Conservation (phyloP, 2,888 invertebrate species). For the Noctuana brunneofusca region DNA sequence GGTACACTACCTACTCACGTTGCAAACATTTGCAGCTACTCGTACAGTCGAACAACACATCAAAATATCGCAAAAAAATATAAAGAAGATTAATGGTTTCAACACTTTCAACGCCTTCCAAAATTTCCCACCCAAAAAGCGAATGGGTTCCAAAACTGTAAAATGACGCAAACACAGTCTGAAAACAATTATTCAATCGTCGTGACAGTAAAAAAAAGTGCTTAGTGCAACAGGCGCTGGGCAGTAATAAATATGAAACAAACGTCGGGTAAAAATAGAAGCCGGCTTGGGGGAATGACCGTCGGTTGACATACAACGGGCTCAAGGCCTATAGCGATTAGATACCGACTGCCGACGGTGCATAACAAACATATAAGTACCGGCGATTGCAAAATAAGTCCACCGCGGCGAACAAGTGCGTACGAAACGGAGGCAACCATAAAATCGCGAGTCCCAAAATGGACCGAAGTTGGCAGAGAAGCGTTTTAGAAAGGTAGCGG, state of each 20-base stretch:
- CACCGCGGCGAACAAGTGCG: constrained; percentile 34
- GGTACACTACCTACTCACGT: background rate
- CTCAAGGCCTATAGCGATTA: constrained; percentile 80
- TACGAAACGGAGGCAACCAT: constrained; percentile 39
- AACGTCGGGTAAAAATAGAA: constrained; percentile 74
- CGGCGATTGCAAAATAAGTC: constrained; percentile 67
- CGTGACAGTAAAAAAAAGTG: constrained; percentile 52
- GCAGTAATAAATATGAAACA: constrained; percentile 74
- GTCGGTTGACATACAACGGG: constrained; percentile 78
- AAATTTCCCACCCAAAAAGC: constrained; percentile 8
- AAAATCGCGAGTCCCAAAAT: constrained; percentile 33
- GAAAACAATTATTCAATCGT: constrained; percentile 61
- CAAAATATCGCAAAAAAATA: background rate
- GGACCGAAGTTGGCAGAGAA: constrained; percentile 31
- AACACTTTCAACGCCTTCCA: too few relatives aligned
- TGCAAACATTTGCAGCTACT: too few relatives aligned
- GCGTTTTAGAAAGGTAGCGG: constrained; percentile 26
- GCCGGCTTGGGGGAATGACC: constrained; percentile 73
- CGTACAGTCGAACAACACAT: background rate
- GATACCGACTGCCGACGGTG: constrained; percentile 68
- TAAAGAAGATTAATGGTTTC: background rate
- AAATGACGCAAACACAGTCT: constrained; percentile 35
- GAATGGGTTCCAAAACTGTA: constrained; percentile 15
- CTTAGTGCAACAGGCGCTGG: constrained; percentile 49
- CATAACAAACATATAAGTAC: constrained; percentile 66